Percentiles rank a stretch among this genome's conserved stretches.
Evolutionary conservation across 2,888 invertebrate species (phyloP).

Genomic region (Pammene fasciana): DNA sequence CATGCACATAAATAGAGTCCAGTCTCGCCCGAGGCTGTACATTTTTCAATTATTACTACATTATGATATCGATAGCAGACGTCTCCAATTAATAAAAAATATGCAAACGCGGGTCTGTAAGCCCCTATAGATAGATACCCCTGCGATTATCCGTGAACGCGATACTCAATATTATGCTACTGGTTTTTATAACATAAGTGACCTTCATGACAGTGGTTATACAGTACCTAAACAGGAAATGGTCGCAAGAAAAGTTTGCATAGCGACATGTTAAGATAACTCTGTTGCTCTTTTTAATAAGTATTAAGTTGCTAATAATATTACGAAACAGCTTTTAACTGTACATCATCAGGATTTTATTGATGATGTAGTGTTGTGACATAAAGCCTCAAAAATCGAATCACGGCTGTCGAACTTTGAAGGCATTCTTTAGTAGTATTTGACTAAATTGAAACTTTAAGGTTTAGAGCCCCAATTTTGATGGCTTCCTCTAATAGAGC

Average conservation of each 20-base stretch:
- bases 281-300: constrained; percentile 2
- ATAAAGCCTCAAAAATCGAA: too few relatives aligned
- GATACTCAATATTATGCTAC: constrained; percentile 1
- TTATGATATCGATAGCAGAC: too few relatives aligned
- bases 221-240: constrained; percentile 10
- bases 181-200: constrained; percentile 9
- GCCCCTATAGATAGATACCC: background rate
- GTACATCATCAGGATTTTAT: background rate
- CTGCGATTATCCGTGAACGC: background rate
- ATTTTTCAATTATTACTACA: too few relatives aligned
- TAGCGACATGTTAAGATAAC: background rate
- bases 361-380: background rate
- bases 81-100: too few relatives aligned
- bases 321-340: constrained; percentile 4
- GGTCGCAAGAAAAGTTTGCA: background rate
- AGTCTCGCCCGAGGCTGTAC: too few relatives aligned
- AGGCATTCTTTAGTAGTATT: too few relatives aligned
- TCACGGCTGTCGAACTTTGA: too few relatives aligned
- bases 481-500: too few relatives aligned
- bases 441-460: too few relatives aligned
- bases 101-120: background rate
- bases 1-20: too few relatives aligned
- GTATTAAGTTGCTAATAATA: too few relatives aligned
- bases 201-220: constrained; percentile 14
- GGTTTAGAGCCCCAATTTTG: too few relatives aligned